These are phyloP conservation scores for Corythornis madagascariensis DNA, from an alignment of 2,113 vertebrate species.

Conservation along the genomic window DNA sequence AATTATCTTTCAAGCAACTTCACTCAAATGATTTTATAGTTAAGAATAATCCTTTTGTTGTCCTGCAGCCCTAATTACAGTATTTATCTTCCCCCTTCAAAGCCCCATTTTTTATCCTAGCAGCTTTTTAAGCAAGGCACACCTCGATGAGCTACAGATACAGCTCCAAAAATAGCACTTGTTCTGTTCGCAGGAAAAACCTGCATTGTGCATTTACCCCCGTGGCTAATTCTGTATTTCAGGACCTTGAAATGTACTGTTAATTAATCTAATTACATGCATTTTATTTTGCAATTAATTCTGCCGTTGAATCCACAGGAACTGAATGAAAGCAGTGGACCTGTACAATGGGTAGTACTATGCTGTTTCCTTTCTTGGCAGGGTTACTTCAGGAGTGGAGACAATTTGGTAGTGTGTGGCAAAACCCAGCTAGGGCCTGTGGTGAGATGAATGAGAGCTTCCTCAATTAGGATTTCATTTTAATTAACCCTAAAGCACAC, in stretches of 20 bases:
- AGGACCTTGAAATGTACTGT: background rate
- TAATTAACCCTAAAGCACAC: background rate
- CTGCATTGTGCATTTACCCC: background rate
- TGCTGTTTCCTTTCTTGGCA: background rate
- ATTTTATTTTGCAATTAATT: slow-evolving; percentile 1
- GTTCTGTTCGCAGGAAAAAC: background rate
- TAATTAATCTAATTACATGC: slow-evolving; percentile 40
- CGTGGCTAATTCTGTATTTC: background rate
- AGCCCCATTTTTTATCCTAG: background rate
- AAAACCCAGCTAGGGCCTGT: background rate
- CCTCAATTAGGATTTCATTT: background rate
- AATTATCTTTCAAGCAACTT: slow-evolving; percentile 40
- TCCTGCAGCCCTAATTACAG: slow-evolving; percentile 24
- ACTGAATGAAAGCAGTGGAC: background rate
- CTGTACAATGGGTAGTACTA: background rate
- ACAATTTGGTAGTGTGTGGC: background rate
- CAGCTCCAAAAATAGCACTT: slow-evolving; percentile 16
- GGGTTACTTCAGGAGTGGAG: background rate
- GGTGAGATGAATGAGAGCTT: background rate
- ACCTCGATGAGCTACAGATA: background rate
- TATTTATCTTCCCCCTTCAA: slow-evolving; percentile 27
- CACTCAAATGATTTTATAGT: slow-evolving; percentile 22
- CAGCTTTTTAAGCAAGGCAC: background rate
- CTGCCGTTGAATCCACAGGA: background rate
- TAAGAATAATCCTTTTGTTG: slow-evolving; percentile 51